phyloP scores from a whole-genome alignment of 2,113 vertebrate species.

The Alligator sinensis region DNA sequence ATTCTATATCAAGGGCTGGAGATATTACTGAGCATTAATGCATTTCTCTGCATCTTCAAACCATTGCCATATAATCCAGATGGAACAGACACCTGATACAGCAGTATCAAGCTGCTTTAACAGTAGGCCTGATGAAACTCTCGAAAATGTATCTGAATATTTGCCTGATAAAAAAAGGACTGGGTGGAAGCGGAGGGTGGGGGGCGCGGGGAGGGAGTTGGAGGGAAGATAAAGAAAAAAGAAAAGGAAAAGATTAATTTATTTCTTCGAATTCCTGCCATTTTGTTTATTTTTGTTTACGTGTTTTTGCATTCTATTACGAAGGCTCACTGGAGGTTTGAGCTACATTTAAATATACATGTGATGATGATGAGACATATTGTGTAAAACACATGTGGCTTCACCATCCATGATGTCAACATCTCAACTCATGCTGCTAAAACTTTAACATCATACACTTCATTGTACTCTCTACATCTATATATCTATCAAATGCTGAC shows the following conservation, averaged over 20 bases:
- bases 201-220: no score
- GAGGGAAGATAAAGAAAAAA: neutral
- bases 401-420: neutral
- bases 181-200: no score
- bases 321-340: neutral
- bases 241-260: neutral
- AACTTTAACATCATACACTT: neutral
- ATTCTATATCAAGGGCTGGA: neutral
- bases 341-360: neutral
- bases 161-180: no score
- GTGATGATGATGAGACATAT: neutral
- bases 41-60: neutral
- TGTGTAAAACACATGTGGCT: neutral
- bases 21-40: neutral
- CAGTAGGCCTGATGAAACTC: neutral
- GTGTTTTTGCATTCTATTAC: neutral
- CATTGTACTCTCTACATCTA: rapidly evolving
- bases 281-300: neutral
- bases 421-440: neutral
- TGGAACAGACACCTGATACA: neutral
- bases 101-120: neutral
- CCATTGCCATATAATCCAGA: neutral
- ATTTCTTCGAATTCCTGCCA: neutral
- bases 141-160: neutral
- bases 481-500: neutral